A percentile compares a stretch with the other conserved stretches of the same genome.
Evolutionary conservation across 2,797 vertebrate species (phyloP).

Genomic region (Cynodonichthys magdalenae): DNA sequence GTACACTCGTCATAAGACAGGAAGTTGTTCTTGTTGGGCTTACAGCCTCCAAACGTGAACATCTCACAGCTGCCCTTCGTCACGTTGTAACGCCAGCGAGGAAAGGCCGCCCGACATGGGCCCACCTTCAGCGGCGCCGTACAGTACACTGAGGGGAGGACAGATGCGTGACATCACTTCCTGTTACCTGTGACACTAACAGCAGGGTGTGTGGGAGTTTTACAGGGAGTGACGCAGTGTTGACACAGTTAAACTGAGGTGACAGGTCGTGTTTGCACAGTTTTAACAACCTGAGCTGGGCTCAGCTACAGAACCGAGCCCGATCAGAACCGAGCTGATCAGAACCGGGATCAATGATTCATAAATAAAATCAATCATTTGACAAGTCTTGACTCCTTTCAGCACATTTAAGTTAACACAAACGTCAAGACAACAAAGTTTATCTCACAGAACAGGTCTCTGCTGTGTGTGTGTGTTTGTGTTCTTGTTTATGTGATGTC

Average conservation of each 20-base stretch:
- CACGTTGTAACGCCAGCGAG: slow-evolving; percentile 87
- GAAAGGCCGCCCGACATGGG: slow-evolving; percentile 88
- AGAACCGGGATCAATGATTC: not conserved
- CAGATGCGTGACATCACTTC: slow-evolving; percentile 15
- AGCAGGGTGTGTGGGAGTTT: slow-evolving; percentile 8
- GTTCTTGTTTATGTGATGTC: slow-evolving; percentile 7
- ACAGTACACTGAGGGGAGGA: slow-evolving; percentile 81
- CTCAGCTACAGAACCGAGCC: not conserved
- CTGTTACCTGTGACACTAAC: slow-evolving; percentile 2
- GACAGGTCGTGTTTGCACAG: not conserved
- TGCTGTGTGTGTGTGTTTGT: slow-evolving; percentile 20
- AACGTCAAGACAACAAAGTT: not conserved
- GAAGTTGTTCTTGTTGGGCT: slow-evolving; percentile 90
- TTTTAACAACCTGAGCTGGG: not conserved
- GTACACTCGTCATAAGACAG: slow-evolving; percentile 82
- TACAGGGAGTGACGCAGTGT: slow-evolving; percentile 10
- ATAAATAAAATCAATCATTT: not conserved
- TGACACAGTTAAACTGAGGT: not conserved
- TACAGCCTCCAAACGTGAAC: slow-evolving; percentile 81
- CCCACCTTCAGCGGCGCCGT: slow-evolving; percentile 83
- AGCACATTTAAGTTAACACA: not conserved
- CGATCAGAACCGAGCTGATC: not conserved
- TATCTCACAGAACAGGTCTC: not conserved
- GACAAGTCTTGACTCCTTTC: not conserved
- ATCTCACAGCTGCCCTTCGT: slow-evolving; percentile 68